Conservation (phyloP, 1,140 invertebrate species). For the Muscidifurax raptorellus region DNA sequence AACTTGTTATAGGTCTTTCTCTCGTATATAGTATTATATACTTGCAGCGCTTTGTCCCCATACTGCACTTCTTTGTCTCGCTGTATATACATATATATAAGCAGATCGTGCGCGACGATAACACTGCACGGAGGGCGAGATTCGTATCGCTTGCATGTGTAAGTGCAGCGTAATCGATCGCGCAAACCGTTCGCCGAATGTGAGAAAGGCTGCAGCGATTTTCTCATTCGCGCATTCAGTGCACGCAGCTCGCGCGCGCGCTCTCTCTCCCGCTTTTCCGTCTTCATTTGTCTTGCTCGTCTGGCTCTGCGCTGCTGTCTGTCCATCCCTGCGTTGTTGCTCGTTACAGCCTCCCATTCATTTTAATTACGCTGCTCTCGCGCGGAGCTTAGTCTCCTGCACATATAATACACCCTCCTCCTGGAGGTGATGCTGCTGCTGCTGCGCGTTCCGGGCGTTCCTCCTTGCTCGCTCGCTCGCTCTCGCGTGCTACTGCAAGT, state of each 20-base stretch:
- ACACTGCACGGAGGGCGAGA: not conserved
- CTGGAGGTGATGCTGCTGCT: not conserved
- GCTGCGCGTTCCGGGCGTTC: slow-evolving; percentile 8
- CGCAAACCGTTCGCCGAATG: not conserved
- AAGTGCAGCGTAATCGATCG: not conserved
- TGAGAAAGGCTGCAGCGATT: not conserved
- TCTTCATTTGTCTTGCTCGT: slow-evolving; percentile 31
- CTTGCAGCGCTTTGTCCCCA: not conserved
- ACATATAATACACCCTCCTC: not conserved
- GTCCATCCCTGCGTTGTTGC: slow-evolving; percentile 3
- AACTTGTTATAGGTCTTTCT: not conserved
- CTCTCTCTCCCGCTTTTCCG: not conserved
- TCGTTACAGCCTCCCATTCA: slow-evolving; percentile 34
- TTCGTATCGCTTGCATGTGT: not conserved
- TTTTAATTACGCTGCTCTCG: slow-evolving; percentile 25
- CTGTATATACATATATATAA: no score
- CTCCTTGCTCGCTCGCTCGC: not conserved
- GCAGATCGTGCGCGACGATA: not conserved
- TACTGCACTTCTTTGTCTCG: not conserved
- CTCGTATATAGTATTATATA: no score
- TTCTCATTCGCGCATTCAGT: not conserved
- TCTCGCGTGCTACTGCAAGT: not conserved
- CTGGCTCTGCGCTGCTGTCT: not conserved
- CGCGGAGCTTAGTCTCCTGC: not conserved
- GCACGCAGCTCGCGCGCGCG: not conserved